Conservation (phyloP, 2,113 vertebrate species). For the Prietella phreatophila region DNA sequence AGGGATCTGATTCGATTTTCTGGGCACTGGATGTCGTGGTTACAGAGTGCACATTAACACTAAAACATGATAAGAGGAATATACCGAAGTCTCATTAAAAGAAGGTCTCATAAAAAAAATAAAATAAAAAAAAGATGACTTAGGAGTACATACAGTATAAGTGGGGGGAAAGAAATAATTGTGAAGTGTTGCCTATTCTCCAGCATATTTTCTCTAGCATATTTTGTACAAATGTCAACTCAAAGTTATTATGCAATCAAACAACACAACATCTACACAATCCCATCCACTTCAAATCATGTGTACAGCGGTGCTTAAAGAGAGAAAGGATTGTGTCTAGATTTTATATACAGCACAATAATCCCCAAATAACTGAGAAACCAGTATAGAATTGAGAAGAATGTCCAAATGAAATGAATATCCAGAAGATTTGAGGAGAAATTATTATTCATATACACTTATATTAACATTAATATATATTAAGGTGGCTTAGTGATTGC, state of each 20-base stretch:
- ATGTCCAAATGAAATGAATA: background rate
- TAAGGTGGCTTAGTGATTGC: too few species aligned
- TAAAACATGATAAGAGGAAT: conserved; percentile 12
- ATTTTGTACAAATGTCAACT: background rate
- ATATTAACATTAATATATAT: background rate
- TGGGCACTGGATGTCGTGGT: background rate
- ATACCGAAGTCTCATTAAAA: background rate
- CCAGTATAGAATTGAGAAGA: background rate
- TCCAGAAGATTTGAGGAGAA: background rate
- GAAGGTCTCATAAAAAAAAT: background rate
- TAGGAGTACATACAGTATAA: background rate
- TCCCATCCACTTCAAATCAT: background rate
- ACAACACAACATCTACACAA: too few species aligned
- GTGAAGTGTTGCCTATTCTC: background rate
- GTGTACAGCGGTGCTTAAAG: background rate
- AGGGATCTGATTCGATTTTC: conserved; percentile 28
- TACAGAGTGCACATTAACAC: conserved; percentile 16
- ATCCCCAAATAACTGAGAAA: background rate
- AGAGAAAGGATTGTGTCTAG: background rate
- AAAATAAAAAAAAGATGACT: background rate
- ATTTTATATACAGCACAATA: background rate
- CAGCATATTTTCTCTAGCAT: background rate
- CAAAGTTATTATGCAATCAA: background rate
- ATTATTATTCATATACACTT: background rate
- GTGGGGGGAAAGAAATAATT: background rate